A percentile compares a stretch with the other conserved stretches of the same genome.
Evolutionary conservation across 1,140 invertebrate genomes (phyloP).

Genomic region (Drosophila lacteicornis): DNA sequence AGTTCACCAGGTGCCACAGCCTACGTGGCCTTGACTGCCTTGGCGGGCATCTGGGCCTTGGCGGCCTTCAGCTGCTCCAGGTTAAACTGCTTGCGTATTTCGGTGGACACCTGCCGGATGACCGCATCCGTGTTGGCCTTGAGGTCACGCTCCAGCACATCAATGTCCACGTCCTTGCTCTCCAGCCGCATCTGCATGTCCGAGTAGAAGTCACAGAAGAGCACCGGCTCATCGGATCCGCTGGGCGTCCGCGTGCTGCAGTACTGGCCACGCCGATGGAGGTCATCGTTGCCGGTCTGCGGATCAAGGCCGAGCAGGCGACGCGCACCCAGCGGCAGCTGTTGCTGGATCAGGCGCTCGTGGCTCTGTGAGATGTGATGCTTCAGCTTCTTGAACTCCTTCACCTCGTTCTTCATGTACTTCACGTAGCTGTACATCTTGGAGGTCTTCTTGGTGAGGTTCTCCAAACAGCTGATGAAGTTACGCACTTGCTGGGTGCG

Average conservation of each 20-base stretch:
- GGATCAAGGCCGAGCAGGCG: slow-evolving; percentile 50
- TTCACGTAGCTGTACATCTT: slow-evolving; percentile 83
- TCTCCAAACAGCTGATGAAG: slow-evolving; percentile 79
- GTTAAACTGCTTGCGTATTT: slow-evolving; percentile 77
- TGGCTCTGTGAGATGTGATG: slow-evolving; percentile 73
- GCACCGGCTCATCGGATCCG: slow-evolving; percentile 77
- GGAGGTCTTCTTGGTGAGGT: slow-evolving; percentile 75
- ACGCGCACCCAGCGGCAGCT: slow-evolving; percentile 68
- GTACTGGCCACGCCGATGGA: slow-evolving; percentile 79
- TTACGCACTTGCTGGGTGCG: slow-evolving; percentile 74
- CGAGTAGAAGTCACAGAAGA: slow-evolving; percentile 84
- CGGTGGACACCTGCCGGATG: slow-evolving; percentile 72
- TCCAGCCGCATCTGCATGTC: slow-evolving; percentile 83
- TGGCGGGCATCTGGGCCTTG: slow-evolving; percentile 69
- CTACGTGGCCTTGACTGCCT: slow-evolving; percentile 60
- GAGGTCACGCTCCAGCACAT: slow-evolving; percentile 73
- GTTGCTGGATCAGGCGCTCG: slow-evolving; percentile 77
- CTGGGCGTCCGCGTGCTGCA: slow-evolving; percentile 75
- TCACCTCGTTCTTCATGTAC: slow-evolving; percentile 81
- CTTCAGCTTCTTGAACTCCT: slow-evolving; percentile 79
- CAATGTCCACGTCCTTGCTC: slow-evolving; percentile 79
- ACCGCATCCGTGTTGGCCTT: slow-evolving; percentile 79
- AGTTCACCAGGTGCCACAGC: not conserved
- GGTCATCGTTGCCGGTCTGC: slow-evolving; percentile 62
- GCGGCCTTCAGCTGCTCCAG: slow-evolving; percentile 74